Evolutionary conservation across 2,113 vertebrate genomes (phyloP), one percentile per base, ranked within the genome.

Genomic region (Alaudala cheleensis): DNA sequence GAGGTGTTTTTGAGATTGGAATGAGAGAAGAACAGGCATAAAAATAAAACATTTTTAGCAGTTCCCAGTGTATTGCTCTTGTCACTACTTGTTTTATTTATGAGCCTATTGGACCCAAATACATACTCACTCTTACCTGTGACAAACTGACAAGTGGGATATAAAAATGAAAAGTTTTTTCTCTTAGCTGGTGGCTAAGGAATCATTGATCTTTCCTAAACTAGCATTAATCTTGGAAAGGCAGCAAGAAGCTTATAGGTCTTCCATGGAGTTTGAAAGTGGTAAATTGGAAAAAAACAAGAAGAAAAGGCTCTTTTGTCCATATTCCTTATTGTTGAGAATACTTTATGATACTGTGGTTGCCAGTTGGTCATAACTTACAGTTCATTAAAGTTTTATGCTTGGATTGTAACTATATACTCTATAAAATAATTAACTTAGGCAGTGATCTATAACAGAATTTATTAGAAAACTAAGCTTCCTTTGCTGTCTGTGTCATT

Each of bases 151-250:
- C 70, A 94, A 94, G 91, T 34, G 69, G 64, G 80, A 88, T 87
- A 93, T 86, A 97, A 95, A 95, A 97, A 80, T 86, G 92, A 96
- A 92, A 91, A 91, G 88, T 72, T 92, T 69, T 95, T 95, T 77
- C 70, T 85, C 54, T 80, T 88, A 90, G 79, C 88, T 93, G 42
- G 53, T 91, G 77, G 67, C 88, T 88, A 64, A 96, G 47, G 81
- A 91, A 81, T 72, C 86, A 93, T 86, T 95, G 93, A 95, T 97
- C 86, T 95, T 89, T 57, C 33, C 72, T 93, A 93, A 97, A 93
- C 81, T 82, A 96, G 86, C 71, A 91, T 96, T 88, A 91, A 94
- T 97, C 94, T 93, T 91, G 64, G 23, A 65, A 86, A 95, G 86
- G 64, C 49, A 89, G 45, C 3, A 11, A 58, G 91, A 74, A 33